Evolutionary conservation across 1,140 invertebrate species (phyloP).

Genomic region (Drosophila pandora): DNA sequence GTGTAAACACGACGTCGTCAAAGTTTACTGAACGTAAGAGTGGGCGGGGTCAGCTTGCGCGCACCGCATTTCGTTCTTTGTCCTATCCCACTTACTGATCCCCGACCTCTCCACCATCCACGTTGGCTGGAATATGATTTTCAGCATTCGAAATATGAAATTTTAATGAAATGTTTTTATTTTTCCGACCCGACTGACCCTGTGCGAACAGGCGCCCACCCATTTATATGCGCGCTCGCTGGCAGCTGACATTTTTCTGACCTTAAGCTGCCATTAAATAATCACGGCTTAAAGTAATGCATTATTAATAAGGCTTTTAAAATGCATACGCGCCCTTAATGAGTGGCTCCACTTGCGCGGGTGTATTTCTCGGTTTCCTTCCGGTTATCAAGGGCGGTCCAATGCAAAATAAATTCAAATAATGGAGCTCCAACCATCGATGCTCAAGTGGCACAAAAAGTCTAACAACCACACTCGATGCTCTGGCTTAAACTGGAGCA

Average conservation of each 20-base stretch:
- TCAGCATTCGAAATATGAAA: constrained; percentile 61
- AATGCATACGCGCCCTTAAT: constrained; percentile 46
- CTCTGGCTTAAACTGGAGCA: constrained; percentile 49
- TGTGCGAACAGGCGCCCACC: background rate
- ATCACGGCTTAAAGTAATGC: constrained; percentile 53
- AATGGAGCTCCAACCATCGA: background rate
- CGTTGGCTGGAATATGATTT: constrained; percentile 55
- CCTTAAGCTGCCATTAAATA: constrained; percentile 64
- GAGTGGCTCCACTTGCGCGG: constrained; percentile 41
- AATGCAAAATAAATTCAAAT: constrained; percentile 16
- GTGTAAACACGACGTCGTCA: constrained; percentile 43
- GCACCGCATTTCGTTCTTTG: constrained; percentile 13
- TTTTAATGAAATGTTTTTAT: constrained; percentile 67
- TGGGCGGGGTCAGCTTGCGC: background rate
- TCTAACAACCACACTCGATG: background rate
- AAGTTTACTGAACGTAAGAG: constrained; percentile 22
- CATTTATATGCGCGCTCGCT: background rate
- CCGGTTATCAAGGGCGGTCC: constrained; percentile 40
- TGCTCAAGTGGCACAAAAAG: constrained; percentile 5
- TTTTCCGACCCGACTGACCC: constrained; percentile 21
- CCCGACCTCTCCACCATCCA: background rate
- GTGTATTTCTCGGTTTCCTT: constrained; percentile 30
- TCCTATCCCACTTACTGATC: background rate
- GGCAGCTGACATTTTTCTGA: constrained; percentile 44
- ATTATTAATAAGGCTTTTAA: constrained; percentile 58